Percentiles rank a stretch among this genome's conserved stretches.
Evolutionary conservation across 2,888 invertebrate genomes (phyloP).

Genomic region (Dilophus febrilis): DNA sequence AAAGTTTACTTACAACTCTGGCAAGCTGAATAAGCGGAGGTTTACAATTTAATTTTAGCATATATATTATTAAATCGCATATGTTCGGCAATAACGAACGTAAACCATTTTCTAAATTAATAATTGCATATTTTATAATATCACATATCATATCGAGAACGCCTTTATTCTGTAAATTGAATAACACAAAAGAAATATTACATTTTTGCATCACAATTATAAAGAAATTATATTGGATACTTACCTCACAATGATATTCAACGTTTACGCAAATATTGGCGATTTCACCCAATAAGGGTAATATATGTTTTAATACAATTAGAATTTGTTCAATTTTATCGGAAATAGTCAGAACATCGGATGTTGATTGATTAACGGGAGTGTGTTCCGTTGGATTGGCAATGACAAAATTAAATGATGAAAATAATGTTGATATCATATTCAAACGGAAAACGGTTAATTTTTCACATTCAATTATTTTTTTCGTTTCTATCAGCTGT

Average conservation of each 20-base stretch:
- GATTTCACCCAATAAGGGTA: conserved; percentile 43
- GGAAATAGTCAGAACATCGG: too few species aligned
- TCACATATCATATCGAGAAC: too few species aligned
- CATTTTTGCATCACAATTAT: too few species aligned
- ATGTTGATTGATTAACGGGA: too few species aligned
- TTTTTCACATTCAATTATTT: conserved; percentile 18
- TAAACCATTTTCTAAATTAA: conserved; percentile 52
- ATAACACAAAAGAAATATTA: too few species aligned
- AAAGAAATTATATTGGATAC: too few species aligned
- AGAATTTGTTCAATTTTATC: conserved; percentile 35
- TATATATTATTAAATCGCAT: conserved; percentile 45
- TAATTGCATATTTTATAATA: conserved; percentile 54
- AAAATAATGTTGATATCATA: conserved; percentile 48
- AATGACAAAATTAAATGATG: conserved; percentile 37
- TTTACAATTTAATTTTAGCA: conserved; percentile 51
- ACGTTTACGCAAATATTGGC: conserved; percentile 45
- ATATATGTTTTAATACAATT: conserved; percentile 39
- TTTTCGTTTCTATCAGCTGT: conserved; percentile 31
- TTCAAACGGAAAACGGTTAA: conserved; percentile 39
- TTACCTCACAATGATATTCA: too few species aligned
- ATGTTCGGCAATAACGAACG: conserved; percentile 49
- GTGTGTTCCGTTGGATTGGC: conserved; percentile 23
- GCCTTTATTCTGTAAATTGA: too few species aligned
- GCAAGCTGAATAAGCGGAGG: conserved; percentile 53
- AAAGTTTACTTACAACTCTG: conserved; percentile 41